Evolutionary conservation across 2,113 vertebrate species (phyloP), one percentile per base, ranked within the genome.

Genomic region (Phaethon lepturus): DNA sequence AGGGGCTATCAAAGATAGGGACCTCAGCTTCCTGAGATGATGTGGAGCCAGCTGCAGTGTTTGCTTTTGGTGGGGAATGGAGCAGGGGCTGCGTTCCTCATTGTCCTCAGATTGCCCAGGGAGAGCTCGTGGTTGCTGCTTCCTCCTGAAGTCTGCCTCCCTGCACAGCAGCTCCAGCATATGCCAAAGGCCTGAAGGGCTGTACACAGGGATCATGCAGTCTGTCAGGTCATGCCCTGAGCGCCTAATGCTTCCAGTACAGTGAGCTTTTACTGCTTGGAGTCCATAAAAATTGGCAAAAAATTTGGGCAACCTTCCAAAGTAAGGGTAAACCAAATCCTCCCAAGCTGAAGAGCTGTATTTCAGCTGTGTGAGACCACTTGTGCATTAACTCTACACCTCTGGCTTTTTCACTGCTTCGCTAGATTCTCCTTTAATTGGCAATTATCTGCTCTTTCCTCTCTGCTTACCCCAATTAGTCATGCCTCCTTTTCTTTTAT

Each of bases 171-270:
- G 53, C 74, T 72, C 40, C 71, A 45, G 25, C 2, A 2, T 6
- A 10, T 0, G 2, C 38, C 58, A 38, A 45, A 13, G 40, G 35
- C 35, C 14, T 1, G 4, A 35, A 0, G 0, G 24, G 20, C 74
- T 82, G 50, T 44, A 47, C 25, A 4, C 20, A 55, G 47, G 44
- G 60, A 81, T 45, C n/a, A 7, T 1, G 3, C 38, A 63, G n/a
- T 47, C 31, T 25, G 18, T 67, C 59, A 47, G 52, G 31, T 71
- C 63, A 62, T 28, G 35, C 44, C 40, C 64, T 1, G 6, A 67
- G 25, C 38, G 19, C 33, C 7, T 19, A 86, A 19, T 35, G 55
- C 76, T 93, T 64, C 79, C 64, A 62, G 18, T 60, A 26, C 26
- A 53, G 62, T 45, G 62, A 82, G 25, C 12, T 85, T 95, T 87